Base-by-base conservation (phyloP, 2,797 vertebrate species). In the Anguilla marmorata region DNA sequence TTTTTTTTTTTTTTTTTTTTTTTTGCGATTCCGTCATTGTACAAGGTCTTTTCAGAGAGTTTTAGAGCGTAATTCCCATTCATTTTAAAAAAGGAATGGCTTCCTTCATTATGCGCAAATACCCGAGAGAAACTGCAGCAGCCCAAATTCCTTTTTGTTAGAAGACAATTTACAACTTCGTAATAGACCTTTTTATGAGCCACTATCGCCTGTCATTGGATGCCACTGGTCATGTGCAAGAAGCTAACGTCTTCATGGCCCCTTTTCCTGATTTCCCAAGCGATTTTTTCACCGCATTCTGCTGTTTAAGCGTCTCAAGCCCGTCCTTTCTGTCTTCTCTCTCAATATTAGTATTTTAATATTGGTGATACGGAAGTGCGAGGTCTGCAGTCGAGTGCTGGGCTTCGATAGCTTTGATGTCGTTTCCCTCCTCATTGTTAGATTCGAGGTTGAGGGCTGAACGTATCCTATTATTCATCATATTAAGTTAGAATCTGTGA, bases 151-250 rank as follows among this genome's bases (percentile, higher is more conserved):
- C 97, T 99, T 98, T 99, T 98, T 99, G 97, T 98, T 97, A 96
- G 97, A 97, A 97, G 97, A 98, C 97, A 98, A 99, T 99, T 99
- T 99, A 99, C 98, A 98, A 96, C 98, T 98, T 96, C 96, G 98
- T 97, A 97, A 98, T 98, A 96, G 97, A 98, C 95, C 96, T 97
- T 98, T 99, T 99, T 99, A 99, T 97, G 98, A 97, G 97, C 97
- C 96, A 97, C 95, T 96, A 97, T 97, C 95, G 97, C 95, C 96
- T 96, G 96, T 97, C 97, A 99, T 99, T 99, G 98, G 98, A 98
- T 97, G 97, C 94, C 96, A 96, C 96, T 97, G 98, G 97, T 99
- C 98, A 99, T 98, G 97, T 98, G 98, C 97, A 96, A 95, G 96
- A 97, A 96, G 96, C 95, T 96, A 97, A 96, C 94, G 96, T 97